Conservation (phyloP, 2,797 vertebrate genomes). For the Mus caroli region DNA sequence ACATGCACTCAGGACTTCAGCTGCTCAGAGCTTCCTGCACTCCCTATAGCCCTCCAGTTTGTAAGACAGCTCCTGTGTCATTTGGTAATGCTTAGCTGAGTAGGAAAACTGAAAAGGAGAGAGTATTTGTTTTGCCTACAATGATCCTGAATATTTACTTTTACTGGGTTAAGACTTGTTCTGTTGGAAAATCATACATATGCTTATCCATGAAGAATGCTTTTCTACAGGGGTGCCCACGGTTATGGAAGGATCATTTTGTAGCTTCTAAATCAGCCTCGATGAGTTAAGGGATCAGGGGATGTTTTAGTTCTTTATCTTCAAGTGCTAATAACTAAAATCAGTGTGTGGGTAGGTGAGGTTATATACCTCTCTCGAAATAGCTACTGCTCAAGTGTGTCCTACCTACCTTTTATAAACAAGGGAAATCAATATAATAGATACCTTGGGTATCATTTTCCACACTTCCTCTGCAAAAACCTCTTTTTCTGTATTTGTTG, state of each 20-base stretch:
- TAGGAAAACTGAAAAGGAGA: constrained; percentile 1
- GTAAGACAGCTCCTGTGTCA: not conserved
- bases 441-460: not conserved
- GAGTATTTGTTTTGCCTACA: not conserved
- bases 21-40: not conserved
- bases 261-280: not conserved
- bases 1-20: not conserved
- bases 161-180: not conserved
- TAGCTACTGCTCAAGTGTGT: not conserved
- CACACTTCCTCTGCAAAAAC: not conserved
- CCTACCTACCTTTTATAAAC: not conserved
- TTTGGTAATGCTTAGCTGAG: constrained; percentile 16
- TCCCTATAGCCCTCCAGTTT: not conserved
- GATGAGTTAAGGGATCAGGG: not conserved
- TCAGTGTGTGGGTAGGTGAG: not conserved
- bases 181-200: not conserved
- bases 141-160: not conserved
- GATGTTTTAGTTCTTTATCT: not conserved
- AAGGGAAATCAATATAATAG: not conserved
- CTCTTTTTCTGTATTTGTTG: not conserved
- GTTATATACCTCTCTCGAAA: not conserved
- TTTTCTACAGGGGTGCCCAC: not conserved
- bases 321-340: constrained; percentile 29
- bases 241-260: not conserved
- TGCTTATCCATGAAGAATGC: not conserved